Base-by-base conservation (phyloP, 2,888 invertebrate genomes). In the Melanostoma scalare region DNA sequence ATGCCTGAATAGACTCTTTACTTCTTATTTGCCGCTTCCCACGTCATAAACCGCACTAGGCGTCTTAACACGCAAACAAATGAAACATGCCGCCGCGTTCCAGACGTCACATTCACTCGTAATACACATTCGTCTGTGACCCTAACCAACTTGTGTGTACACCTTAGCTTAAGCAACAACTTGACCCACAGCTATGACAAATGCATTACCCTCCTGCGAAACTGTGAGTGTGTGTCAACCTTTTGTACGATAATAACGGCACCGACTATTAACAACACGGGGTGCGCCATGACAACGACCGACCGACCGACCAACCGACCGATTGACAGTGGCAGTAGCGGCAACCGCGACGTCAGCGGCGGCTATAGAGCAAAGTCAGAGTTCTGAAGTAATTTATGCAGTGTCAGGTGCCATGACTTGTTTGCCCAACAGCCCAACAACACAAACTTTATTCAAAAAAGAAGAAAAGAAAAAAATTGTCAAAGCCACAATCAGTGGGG, bases 401-500 rank as follows among this genome's bases (percentile, higher is more conserved):
- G 79, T 74, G 84, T 79, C 84, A 84, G 79, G 79, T 84, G 79
- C 65, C 79, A 75, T 79, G 79, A 65, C 84, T 71, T 79, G 63
- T 56, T 38, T 72, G 48, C 67, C 71, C 81, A 61, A 6, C 58
- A 56, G 65, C 63, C 52, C 6, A 42, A 52, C 2, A 50, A 56
- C 3, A 50, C 10, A 50, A 36, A 48, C 2, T 53, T n/a, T 33
- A 38, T 20, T 20, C 20, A 38, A 38, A 60, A 44, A 44, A 58
- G 4, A 10, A 50, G 48, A 46, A 36, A 9, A 33, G 4, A 63
- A 80, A 40, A 58, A 40, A 36, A 61, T 55, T 65, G 76, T 65
- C 80, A 52, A 53, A 60, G 60, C 30, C 50, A 61, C 53, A 63
- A 46, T 10, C 10, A n/a, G 50, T 6, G 63, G 55, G 35, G 56